A percentile compares a stretch with the other conserved stretches of the same genome.
These are phyloP conservation scores for Chiropotes sagulatus DNA, from an alignment of 2,797 vertebrate genomes.

Conservation along the genomic window DNA sequence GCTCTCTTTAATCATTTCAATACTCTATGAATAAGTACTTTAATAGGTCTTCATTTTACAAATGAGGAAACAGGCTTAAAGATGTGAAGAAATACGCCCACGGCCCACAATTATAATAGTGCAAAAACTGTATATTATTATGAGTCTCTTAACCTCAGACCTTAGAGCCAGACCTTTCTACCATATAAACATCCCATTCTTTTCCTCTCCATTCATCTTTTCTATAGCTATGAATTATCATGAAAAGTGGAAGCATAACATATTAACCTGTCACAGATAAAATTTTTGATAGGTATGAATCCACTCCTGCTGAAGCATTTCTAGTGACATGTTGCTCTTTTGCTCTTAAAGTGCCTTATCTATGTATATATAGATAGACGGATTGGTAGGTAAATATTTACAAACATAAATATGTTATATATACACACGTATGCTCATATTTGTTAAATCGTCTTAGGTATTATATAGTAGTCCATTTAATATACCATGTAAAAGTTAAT, in stretches of 20 bases:
- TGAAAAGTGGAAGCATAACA: neutral
- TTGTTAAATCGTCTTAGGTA: neutral
- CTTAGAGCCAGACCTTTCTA: neutral
- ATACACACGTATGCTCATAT: neutral
- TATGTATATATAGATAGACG: neutral
- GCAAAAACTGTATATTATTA: neutral
- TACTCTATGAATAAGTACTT: neutral
- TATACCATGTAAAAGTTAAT: neutral
- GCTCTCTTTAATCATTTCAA: neutral
- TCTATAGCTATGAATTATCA: neutral
- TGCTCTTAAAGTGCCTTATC: neutral
- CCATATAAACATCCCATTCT: neutral
- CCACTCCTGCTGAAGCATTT: neutral
- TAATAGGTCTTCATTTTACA: neutral
- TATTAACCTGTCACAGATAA: neutral
- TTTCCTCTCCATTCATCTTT: neutral
- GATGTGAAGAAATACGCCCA: neutral
- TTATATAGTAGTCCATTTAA: neutral
- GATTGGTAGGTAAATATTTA: neutral
- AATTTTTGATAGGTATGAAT: neutral
- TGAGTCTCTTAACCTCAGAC: neutral
- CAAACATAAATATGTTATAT: neutral
- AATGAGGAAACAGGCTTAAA: neutral
- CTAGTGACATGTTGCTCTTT: neutral
- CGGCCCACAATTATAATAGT: neutral